Evolutionary conservation across 2,888 invertebrate species (phyloP).

Genomic region (Drosophila pseudotalamancana): DNA sequence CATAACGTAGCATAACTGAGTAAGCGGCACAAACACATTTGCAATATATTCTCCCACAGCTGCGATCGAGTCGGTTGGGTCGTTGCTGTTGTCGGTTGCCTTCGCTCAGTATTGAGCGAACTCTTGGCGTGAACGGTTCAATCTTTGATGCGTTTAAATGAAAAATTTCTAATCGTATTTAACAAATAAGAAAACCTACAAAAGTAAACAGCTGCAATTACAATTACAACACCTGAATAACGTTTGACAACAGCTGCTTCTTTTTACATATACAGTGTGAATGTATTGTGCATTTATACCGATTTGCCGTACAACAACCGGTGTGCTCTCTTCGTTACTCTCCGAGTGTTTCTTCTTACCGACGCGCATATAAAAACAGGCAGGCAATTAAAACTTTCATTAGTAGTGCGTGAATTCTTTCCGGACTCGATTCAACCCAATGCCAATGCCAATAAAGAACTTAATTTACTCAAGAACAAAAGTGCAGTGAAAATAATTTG

Average conservation of each 20-base stretch:
- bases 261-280: slow-evolving; percentile 15
- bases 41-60: slow-evolving; percentile 20
- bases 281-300: slow-evolving; percentile 2
- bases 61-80: slow-evolving; percentile 30
- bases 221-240: slow-evolving; percentile 23
- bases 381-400: slow-evolving; percentile 45
- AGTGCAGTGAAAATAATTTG: slow-evolving; percentile 4
- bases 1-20: slow-evolving; percentile 4
- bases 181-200: slow-evolving; percentile 34
- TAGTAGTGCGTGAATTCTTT: slow-evolving; percentile 55
- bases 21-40: slow-evolving; percentile 3
- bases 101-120: slow-evolving; percentile 46
- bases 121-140: slow-evolving; percentile 49
- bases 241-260: slow-evolving; percentile 22
- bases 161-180: slow-evolving; percentile 24
- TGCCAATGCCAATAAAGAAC: not conserved
- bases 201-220: slow-evolving; percentile 46
- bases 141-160: not conserved
- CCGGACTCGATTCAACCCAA: slow-evolving; percentile 17
- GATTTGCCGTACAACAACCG: slow-evolving; percentile 41
- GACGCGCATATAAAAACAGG: slow-evolving; percentile 49
- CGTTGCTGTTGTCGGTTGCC: slow-evolving; percentile 9
- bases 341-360: not conserved
- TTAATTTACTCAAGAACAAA: not conserved
- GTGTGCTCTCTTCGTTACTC: slow-evolving; percentile 12